Base-by-base conservation (phyloP, 1,140 invertebrate species). In the Notospermus geniculatus region DNA sequence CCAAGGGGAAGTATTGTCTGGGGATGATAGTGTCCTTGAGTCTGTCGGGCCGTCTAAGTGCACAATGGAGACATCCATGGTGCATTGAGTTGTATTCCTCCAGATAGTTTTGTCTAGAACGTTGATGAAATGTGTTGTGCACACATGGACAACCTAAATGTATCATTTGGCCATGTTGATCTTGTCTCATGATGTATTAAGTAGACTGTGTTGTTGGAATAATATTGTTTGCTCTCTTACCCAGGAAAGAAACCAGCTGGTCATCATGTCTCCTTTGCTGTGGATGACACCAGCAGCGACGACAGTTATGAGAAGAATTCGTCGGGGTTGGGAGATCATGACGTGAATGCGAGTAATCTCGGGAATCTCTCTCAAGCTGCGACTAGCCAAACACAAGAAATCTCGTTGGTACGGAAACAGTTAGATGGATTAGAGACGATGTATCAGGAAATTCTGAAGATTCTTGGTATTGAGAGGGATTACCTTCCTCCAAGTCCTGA, bases 351-450 rank as follows among this genome's bases (percentile, higher is more conserved):
- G 15, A 52, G 19, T 46, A 22, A 0, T 30, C 46, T 15, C 29
- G 57, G 41, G 63, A 72, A 27, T 1, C 56, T 65, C 2, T 56
- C 61, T 0, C 57, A 62, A 2, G 32, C 36, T 2, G 57, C 63
- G 54, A 54, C 52, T n/a, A 52, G 27, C 13, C 43, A 41, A 23
- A 57, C 7, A 28, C 50, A n/a, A 27, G 52, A 54, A 19, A 36
- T 59, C 29, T 59, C 17, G 55, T 32, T 0, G 43, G 36, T 5
- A 62, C 69, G 30, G 52, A 62, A 90, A 61, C 91, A 94, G 73
- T 79, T 95, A 22, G 88, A 92, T 72, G 90, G 90, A 0, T 83
- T 95, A 11, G 92, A 95, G 83, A 88, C 86, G 62, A 94, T 94
- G 91, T 95, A 95, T 73, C 87, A 88, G 11, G 87, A 90, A 80